phyloP scores from a whole-genome alignment of 23 tunicate species.

The Ascidia mentula region DNA sequence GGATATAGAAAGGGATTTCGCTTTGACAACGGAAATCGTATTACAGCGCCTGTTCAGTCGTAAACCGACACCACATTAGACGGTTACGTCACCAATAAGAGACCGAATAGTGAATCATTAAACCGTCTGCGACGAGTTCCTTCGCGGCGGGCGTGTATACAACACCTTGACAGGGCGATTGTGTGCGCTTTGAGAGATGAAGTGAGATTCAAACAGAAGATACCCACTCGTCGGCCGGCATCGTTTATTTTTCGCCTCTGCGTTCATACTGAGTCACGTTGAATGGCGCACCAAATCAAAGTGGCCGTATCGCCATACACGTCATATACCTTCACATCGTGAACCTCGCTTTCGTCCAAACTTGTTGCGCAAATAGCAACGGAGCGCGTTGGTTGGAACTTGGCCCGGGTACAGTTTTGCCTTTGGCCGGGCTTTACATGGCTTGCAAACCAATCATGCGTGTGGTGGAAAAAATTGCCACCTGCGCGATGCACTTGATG shows the following conservation, averaged over 20 bases:
- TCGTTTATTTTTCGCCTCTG: neutral
- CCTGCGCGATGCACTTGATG: neutral
- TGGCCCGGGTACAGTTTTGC: neutral
- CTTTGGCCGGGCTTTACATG: neutral
- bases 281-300: neutral
- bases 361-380: slow-evolving; percentile 1
- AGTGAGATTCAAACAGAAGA: neutral
- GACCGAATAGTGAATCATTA: neutral
- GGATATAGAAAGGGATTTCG: neutral
- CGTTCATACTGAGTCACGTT: neutral
- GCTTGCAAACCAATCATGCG: neutral
- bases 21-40: slow-evolving; percentile 8
- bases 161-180: slow-evolving; percentile 11
- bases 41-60: neutral
- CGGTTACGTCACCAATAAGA: neutral
- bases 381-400: neutral
- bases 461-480: slow-evolving; percentile 10
- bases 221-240: neutral
- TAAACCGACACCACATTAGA: slow-evolving; percentile 8
- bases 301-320: slow-evolving; percentile 9
- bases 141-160: neutral
- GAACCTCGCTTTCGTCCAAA: neutral
- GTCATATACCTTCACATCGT: neutral
- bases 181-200: neutral
- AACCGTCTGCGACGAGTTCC: neutral